Conservation (phyloP, 2,113 vertebrate genomes). For the Carlito syrichta region DNA sequence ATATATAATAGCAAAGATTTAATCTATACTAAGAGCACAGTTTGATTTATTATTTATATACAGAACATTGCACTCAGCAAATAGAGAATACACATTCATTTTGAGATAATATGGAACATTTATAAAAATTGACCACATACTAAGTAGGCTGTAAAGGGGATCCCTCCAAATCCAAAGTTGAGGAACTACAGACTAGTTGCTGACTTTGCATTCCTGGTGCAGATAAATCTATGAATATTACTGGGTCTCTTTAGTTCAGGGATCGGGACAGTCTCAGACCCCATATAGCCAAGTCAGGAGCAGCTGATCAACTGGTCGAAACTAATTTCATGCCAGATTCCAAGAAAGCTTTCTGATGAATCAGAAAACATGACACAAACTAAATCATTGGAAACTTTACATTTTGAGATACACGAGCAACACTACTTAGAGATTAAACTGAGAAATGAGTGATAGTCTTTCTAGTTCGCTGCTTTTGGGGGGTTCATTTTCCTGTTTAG, state of each 20-base stretch:
- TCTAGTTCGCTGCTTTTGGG: conserved; percentile 2
- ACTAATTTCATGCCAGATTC: background rate
- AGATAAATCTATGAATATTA: background rate
- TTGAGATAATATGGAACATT: background rate
- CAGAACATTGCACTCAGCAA: background rate
- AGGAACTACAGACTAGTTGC: background rate
- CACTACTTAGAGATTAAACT: background rate
- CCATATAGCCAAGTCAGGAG: background rate
- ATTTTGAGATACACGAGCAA: conserved; percentile 20
- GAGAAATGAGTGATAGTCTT: background rate
- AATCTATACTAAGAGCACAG: background rate
- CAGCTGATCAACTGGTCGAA: background rate
- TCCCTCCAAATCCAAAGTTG: background rate
- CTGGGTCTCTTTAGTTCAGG: background rate
- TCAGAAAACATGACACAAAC: conserved; percentile 7
- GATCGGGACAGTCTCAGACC: background rate
- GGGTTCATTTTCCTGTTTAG: background rate
- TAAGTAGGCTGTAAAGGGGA: background rate
- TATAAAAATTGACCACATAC: background rate
- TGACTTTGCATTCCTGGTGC: background rate
- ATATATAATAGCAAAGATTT: background rate
- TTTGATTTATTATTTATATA: background rate
- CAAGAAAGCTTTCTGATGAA: conserved; percentile 29
- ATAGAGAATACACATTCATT: background rate
- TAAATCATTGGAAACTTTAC: conserved; percentile 8